These are phyloP conservation scores for Drosophila lacicola DNA, from an alignment of 2,888 invertebrate species.

Conservation along the genomic window DNA sequence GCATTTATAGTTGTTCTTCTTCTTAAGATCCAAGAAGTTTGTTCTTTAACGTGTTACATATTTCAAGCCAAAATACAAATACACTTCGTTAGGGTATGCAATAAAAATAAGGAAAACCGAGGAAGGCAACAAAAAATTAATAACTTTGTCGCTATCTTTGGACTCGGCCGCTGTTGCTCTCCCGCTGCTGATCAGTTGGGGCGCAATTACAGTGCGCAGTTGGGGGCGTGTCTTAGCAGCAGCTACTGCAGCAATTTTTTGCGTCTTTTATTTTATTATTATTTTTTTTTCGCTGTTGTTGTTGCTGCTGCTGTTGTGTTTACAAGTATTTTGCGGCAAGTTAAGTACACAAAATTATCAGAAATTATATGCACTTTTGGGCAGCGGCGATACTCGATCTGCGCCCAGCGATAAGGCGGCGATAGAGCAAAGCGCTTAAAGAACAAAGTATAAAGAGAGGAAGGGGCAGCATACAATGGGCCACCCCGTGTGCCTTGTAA, in stretches of 20 bases:
- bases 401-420: conserved; percentile 39
- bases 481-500: conserved; percentile 14
- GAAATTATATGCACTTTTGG: conserved; percentile 78
- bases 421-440: conserved; percentile 31
- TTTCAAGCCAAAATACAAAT: not conserved
- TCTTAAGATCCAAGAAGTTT: too few species aligned
- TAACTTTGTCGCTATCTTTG: conserved; percentile 52
- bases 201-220: conserved; percentile 72
- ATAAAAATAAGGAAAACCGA: not conserved
- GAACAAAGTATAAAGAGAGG: not conserved
- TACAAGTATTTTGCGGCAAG: conserved; percentile 59
- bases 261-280: conserved; percentile 34
- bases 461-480: conserved; percentile 1
- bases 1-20: too few species aligned
- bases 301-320: conserved; percentile 38
- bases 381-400: conserved; percentile 53
- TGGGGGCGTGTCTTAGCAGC: conserved; percentile 53
- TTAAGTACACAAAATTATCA: conserved; percentile 80
- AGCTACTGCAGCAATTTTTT: conserved; percentile 36
- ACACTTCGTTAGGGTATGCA: conserved; percentile 11
- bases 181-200: conserved; percentile 69
- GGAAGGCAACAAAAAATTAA: conserved; percentile 37
- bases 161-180: conserved; percentile 31
- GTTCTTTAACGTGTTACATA: too few species aligned
- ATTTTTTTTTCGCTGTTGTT: conserved; percentile 30